Evolutionary conservation across 2,113 vertebrate species (phyloP), one percentile per base, ranked within the genome.

Genomic region (Poecilia latipinna): DNA sequence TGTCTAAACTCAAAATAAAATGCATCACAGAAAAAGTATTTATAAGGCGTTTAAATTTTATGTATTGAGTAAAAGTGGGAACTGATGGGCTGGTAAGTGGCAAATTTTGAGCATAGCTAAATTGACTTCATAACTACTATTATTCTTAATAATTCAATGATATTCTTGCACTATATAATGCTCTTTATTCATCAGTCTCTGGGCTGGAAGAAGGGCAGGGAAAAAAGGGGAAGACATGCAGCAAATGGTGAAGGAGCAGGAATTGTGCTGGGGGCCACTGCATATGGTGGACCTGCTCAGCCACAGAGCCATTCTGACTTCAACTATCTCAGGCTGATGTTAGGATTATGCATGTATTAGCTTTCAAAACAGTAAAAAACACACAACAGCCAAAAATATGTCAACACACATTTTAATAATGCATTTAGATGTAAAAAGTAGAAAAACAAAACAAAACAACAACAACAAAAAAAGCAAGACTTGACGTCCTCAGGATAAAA

Each of bases 401-500:
- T 57, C 24, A 1, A 57, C 24, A 24, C 51, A 57, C 24, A n/a
- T 10, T 11, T 57, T 57, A 7, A n/a, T n/a, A 57, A 10, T 57
- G 24, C 51, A 11, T 7, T 24, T 12, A 12, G 11, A 11, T 37
- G 91, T 93, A 92, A 61, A 82, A 91, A 91, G 70, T 62, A 63
- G 79, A 75, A 73, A 75, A 76, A 74, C 71, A n/a, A 64, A 64
- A 24, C 26, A 26, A 26, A 26, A 26, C 26, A 26, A 26, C 35
- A 37, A 32, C 32, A 11, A 35, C 8, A 37, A 37, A 44, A 61
- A 77, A 65, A 82, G 64, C 70, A 75, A 87, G 65, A 86, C 72
- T 70, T 70, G 77, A 95, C 87, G 63, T 96, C 95, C 96, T 96
- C 93, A 93, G 93, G 94, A 92, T 94, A 96, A 89, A 96, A 94